Conservation (phyloP, 2,113 vertebrate species). For the Lepisosteus osseus region DNA sequence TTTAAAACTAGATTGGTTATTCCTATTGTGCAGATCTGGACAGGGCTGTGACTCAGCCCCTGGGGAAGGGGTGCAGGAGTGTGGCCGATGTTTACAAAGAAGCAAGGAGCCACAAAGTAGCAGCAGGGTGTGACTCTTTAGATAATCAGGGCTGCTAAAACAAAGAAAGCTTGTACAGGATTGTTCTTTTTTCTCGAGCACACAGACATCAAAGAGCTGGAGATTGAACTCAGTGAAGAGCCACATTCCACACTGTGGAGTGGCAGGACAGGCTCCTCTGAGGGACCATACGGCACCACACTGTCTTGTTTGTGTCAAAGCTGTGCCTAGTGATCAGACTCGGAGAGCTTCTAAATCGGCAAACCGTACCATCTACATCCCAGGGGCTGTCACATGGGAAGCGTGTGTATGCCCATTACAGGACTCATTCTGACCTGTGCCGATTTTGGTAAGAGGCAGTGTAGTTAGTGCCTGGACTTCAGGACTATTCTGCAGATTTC, state of each 20-base stretch:
- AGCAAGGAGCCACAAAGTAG: constrained; percentile 1
- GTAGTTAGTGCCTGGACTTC: too few relatives aligned
- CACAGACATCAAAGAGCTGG: constrained; percentile 28
- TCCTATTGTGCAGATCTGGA: not conserved
- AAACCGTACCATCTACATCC: too few relatives aligned
- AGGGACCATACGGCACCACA: constrained; percentile 26
- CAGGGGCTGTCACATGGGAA: too few relatives aligned
- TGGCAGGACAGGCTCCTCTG: constrained; percentile 15
- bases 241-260: constrained; percentile 35
- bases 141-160: constrained; percentile 31
- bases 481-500: too few relatives aligned
- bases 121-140: constrained; percentile 19
- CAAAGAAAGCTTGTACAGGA: constrained; percentile 3
- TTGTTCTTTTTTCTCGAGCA: constrained; percentile 11
- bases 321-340: constrained; percentile 20
- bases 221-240: constrained; percentile 8
- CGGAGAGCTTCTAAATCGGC: not conserved
- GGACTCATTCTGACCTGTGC: too few relatives aligned
- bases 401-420: too few relatives aligned
- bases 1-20: too few relatives aligned
- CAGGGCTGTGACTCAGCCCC: not conserved
- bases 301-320: constrained; percentile 33
- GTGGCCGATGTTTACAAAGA: constrained; percentile 13
- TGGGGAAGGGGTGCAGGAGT: not conserved
- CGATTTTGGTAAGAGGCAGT: too few relatives aligned